These are phyloP conservation scores for Globodera ellingtonae DNA, from an alignment of 1,140 invertebrate species.

Conservation along the genomic window DNA sequence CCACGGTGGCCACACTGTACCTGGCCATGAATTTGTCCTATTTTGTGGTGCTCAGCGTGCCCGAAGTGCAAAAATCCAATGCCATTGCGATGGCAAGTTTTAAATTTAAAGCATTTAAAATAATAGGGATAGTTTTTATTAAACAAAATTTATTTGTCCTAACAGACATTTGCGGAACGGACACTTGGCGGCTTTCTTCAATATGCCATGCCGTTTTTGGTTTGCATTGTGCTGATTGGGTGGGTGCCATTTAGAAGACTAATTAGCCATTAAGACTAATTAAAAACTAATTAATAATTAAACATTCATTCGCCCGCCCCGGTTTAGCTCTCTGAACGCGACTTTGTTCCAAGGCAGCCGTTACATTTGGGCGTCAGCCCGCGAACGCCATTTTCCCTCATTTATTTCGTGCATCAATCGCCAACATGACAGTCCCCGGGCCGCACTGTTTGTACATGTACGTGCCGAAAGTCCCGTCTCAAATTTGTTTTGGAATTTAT, in stretches of 20 bases:
- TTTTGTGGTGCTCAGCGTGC: conserved; percentile 47
- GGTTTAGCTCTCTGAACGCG: conserved; percentile 56
- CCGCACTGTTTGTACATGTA: conserved; percentile 43
- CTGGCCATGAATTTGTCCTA: conserved; percentile 52
- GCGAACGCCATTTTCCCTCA: conserved; percentile 54
- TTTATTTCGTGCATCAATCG: conserved; percentile 52
- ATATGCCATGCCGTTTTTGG: conserved; percentile 59
- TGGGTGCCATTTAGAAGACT: not conserved
- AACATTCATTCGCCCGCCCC: not conserved
- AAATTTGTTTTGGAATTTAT: too few relatives aligned
- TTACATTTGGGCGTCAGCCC: conserved; percentile 49
- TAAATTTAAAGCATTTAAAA: too few relatives aligned
- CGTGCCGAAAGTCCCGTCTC: not conserved
- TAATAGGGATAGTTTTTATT: too few relatives aligned
- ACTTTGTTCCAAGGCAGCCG: conserved; percentile 57
- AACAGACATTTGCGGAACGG: conserved; percentile 53
- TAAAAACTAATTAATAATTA: not conserved
- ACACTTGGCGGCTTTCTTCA: conserved; percentile 47
- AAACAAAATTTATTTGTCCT: too few relatives aligned
- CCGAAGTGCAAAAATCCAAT: conserved; percentile 38
- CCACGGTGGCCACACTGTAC: conserved; percentile 50
- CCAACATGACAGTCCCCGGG: conserved; percentile 48
- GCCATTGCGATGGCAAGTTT: conserved; percentile 49
- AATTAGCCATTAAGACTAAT: too few relatives aligned
- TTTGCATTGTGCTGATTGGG: conserved; percentile 57